These are phyloP conservation scores for Poecilia latipinna DNA, from an alignment of 2,113 vertebrate genomes.

Conservation along the genomic window DNA sequence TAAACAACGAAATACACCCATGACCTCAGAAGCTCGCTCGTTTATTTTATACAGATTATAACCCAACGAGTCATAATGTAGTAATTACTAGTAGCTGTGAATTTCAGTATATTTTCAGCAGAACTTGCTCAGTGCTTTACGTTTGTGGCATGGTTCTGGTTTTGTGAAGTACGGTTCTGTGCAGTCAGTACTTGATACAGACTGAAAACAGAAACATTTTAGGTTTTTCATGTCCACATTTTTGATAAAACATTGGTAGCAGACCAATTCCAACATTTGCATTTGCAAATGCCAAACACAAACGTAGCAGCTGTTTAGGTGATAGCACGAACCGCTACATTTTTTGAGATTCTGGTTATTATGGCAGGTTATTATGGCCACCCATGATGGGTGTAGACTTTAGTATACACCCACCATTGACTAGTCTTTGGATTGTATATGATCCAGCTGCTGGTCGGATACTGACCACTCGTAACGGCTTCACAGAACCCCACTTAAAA, in stretches of 20 bases:
- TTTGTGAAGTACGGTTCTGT: not conserved
- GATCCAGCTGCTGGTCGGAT: not conserved
- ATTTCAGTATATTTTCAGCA: not conserved
- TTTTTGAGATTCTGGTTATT: too few species aligned
- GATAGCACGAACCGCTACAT: too few species aligned
- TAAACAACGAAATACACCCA: not conserved
- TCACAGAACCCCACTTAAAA: not conserved
- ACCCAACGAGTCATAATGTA: not conserved
- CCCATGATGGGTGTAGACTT: too few species aligned
- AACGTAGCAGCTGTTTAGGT: too few species aligned
- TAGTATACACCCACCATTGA: not conserved
- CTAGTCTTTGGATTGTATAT: not conserved
- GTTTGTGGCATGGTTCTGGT: not conserved
- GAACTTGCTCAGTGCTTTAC: not conserved
- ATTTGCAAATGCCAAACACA: not conserved
- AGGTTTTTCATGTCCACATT: not conserved
- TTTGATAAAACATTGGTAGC: not conserved
- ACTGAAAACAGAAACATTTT: not conserved
- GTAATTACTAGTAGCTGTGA: not conserved
- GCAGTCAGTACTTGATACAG: not conserved
- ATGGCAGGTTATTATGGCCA: too few species aligned
- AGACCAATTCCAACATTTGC: not conserved
- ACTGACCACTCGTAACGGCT: not conserved
- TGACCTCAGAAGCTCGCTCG: not conserved
- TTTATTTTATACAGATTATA: not conserved